A percentile compares a stretch with the other conserved stretches of the same genome.
Conservation (phyloP, 1,140 invertebrate species). For the Drosophila repleta region DNA sequence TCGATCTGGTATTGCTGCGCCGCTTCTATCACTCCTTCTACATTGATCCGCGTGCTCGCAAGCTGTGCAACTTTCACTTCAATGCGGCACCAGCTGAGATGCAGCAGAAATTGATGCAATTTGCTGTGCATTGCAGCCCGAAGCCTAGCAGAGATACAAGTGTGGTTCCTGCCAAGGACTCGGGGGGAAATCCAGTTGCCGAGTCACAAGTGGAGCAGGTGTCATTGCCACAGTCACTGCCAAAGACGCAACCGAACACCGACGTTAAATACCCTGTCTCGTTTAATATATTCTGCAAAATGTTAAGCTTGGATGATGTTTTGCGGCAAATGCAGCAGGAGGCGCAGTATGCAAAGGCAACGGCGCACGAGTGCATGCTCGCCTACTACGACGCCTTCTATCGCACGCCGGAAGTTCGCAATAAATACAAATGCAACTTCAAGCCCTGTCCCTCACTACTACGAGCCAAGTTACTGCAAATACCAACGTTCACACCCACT, state of each 20-base stretch:
- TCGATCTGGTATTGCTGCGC: not conserved
- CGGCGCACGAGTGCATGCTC: constrained; percentile 12
- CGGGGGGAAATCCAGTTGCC: too few relatives aligned
- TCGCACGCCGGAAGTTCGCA: constrained; percentile 28
- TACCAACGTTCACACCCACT: constrained; percentile 1
- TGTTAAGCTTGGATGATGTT: constrained; percentile 35
- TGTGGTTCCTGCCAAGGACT: too few relatives aligned
- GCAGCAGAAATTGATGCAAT: constrained; percentile 18
- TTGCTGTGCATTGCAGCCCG: constrained; percentile 15
- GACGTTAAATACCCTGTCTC: constrained; percentile 18
- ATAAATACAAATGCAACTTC: constrained; percentile 21
- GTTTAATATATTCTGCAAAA: constrained; percentile 26
- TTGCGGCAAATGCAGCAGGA: constrained; percentile 39
- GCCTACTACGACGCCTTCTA: constrained; percentile 41
- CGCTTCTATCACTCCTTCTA: constrained; percentile 40
- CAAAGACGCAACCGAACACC: not conserved
- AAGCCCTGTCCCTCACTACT: constrained; percentile 22
- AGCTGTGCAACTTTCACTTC: constrained; percentile 30
- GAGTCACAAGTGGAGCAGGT: too few relatives aligned
- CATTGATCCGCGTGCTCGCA: not conserved
- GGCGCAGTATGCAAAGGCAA: not conserved
- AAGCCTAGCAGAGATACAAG: too few relatives aligned
- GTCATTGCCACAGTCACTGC: too few relatives aligned
- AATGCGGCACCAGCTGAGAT: constrained; percentile 31
- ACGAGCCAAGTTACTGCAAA: constrained; percentile 11